phyloP scores from a whole-genome alignment of 1,140 invertebrate genomes.

The Temnothorax curvispinosus region DNA sequence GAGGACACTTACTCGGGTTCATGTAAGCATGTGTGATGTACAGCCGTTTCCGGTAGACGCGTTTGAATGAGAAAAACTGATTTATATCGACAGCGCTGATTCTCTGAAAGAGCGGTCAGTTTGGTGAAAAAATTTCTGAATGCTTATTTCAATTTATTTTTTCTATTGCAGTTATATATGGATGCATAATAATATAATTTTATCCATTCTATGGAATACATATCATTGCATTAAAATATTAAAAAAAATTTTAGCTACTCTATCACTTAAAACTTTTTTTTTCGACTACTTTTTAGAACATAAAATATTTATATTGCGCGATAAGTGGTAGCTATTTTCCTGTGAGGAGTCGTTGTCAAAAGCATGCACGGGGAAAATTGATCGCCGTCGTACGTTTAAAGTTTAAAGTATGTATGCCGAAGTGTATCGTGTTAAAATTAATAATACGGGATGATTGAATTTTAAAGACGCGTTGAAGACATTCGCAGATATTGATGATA shows the following conservation, averaged over 20 bases:
- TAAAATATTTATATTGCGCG: constrained; percentile 43
- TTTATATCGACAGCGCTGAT: constrained; percentile 10
- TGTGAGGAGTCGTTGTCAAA: constrained; percentile 34
- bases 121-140: neutral
- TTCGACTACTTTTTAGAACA: neutral
- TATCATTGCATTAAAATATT: neutral
- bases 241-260: neutral
- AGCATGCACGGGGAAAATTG: constrained; percentile 64
- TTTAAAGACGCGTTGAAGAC: constrained; percentile 41
- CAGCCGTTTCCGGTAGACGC: neutral
- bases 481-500: neutral
- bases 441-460: constrained; percentile 64
- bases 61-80: neutral
- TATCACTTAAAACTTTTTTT: neutral
- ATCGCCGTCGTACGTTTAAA: constrained; percentile 51
- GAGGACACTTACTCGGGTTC: neutral
- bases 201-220: neutral
- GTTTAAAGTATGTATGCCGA: constrained; percentile 37
- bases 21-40: neutral
- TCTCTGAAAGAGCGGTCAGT: neutral
- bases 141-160: neutral
- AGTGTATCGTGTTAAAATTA: constrained; percentile 55
- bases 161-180: neutral
- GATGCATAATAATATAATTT: neutral
- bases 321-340: constrained; percentile 16